A percentile compares a stretch with the other conserved stretches of the same genome.
Conservation (phyloP, 2,888 invertebrate genomes). For the Galeruca laticollis region DNA sequence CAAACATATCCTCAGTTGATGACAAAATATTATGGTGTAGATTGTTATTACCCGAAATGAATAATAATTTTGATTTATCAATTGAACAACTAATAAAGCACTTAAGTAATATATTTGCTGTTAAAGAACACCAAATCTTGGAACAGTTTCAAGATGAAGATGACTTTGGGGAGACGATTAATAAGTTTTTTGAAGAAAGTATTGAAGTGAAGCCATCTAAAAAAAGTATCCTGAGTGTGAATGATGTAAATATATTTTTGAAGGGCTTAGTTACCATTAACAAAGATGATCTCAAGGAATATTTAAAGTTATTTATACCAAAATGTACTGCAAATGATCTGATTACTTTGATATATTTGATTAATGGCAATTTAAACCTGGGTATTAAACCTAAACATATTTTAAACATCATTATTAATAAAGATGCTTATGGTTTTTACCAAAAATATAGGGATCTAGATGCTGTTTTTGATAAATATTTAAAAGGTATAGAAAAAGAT, state of each 20-base stretch:
- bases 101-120: conserved; percentile 83
- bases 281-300: conserved; percentile 85
- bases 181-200: conserved; percentile 80
- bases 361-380: conserved; percentile 92
- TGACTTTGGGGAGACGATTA: conserved; percentile 90
- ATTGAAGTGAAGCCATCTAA: conserved; percentile 71
- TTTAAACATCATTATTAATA: conserved; percentile 86
- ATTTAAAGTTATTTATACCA: conserved; percentile 79
- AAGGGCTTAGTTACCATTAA: conserved; percentile 80
- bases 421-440: conserved; percentile 89
- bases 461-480: conserved; percentile 69
- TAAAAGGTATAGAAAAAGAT: conserved; percentile 19
- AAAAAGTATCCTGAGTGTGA: conserved; percentile 79
- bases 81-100: conserved; percentile 91
- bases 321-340: conserved; percentile 87
- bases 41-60: conserved; percentile 83
- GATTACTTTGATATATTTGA: conserved; percentile 84
- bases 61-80: conserved; percentile 89
- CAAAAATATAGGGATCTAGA: conserved; percentile 86
- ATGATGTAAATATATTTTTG: conserved; percentile 83
- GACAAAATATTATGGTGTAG: conserved; percentile 85
- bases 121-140: conserved; percentile 84
- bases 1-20: conserved; percentile 74
- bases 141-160: conserved; percentile 83
- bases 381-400: conserved; percentile 94